Evolutionary conservation across 1,140 invertebrate genomes (phyloP).

Genomic region (Laupala kohalensis): DNA sequence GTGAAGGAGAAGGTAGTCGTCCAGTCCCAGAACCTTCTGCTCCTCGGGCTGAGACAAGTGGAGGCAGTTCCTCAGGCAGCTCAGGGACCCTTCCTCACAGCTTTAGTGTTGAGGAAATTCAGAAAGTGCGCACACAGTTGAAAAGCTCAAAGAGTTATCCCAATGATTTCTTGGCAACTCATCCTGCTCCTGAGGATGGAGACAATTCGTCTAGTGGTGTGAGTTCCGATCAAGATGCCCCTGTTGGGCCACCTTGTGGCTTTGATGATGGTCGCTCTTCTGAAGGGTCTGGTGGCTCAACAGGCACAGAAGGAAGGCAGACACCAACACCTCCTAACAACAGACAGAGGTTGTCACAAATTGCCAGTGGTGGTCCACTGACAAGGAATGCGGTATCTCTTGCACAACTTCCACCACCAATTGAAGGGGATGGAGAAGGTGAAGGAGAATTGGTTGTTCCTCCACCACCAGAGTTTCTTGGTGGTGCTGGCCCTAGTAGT

Average conservation of each 20-base stretch:
- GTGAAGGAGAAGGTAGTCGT: constrained; percentile 36
- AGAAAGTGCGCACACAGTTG: constrained; percentile 66
- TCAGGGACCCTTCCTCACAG: constrained; percentile 65
- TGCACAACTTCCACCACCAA: constrained; percentile 64
- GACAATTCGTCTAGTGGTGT: constrained; percentile 79
- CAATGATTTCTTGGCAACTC: constrained; percentile 46
- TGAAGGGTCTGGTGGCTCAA: constrained; percentile 7
- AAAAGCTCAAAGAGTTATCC: constrained; percentile 75
- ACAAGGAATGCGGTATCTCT: constrained; percentile 59
- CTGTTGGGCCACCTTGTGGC: constrained; percentile 31
- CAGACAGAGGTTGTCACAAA: not conserved
- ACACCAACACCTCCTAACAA: not conserved
- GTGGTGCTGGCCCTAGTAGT: constrained; percentile 26
- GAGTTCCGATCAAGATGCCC: constrained; percentile 68
- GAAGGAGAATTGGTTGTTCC: constrained; percentile 50
- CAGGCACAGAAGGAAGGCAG: not conserved
- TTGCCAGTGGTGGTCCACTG: constrained; percentile 18
- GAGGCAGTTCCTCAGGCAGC: constrained; percentile 39
- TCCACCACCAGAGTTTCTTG: constrained; percentile 62
- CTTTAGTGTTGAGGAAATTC: constrained; percentile 76
- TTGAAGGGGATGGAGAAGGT: constrained; percentile 57
- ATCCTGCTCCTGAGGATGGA: constrained; percentile 50
- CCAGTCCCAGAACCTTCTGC: constrained; percentile 13
- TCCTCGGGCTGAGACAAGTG: not conserved
- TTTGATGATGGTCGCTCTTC: constrained; percentile 26